Evolutionary conservation across 2,113 vertebrate genomes (phyloP), one percentile per base, ranked within the genome.

Genomic region (Mellivora capensis): DNA sequence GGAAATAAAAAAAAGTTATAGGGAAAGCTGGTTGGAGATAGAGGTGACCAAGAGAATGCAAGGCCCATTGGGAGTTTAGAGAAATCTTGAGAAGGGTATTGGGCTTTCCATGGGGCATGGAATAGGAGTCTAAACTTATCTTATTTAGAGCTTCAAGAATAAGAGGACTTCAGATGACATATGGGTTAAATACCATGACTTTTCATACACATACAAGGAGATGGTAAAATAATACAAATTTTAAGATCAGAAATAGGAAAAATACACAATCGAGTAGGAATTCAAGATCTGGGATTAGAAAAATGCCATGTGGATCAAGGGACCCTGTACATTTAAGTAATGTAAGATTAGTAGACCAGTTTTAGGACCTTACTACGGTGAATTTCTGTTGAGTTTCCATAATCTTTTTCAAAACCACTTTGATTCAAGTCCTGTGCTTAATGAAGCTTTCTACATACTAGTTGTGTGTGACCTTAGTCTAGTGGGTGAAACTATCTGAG

Each of bases 191-290:
- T 64, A 52, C 7, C 11, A 91, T 12, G 42, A 77, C 18, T 71
- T 34, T 29, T 76, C 42, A 71, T 31, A 61, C 29, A 52, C 37
- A 61, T 2, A 67, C 1, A 72, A 8, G 59, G 27, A 69, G 79
- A 69, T 44, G 5, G 69, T 87, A 49, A 96, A 93, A 67, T 93
- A 64, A 17, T 77, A 37, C 11, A 57, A 72, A 52, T 62, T 85
- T 85, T 29, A 52, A 96, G 93, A 74, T 96, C 39, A 87, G 54
- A 93, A 91, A 84, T 44, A 71, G 10, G n/a, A 27, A 96, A 86
- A 88, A 29, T 25, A 90, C 15, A 61, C 27, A 79, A 87, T 3
- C 47, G 37, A 87, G 7, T 31, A 84, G 57, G 9, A 71, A 21
- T 59, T 79, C 29, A 79, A 93, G 39, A 57, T 91, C n/a, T 81